phyloP scores from a whole-genome alignment of 2,888 invertebrate genomes.

The Drosophila recens region DNA sequence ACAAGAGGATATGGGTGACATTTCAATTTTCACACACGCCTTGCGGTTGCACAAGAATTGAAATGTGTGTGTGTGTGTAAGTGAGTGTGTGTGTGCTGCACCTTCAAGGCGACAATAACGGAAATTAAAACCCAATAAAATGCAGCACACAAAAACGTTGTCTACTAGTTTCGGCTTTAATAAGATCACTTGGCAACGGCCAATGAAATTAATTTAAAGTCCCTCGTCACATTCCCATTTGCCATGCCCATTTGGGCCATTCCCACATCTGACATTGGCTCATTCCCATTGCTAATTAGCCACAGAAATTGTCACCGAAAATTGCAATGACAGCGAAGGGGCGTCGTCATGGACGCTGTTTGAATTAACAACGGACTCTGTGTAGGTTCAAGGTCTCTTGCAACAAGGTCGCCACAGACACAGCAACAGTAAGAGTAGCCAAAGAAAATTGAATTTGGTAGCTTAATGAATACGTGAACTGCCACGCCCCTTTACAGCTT shows the following conservation, averaged over 20 bases:
- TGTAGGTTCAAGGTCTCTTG: constrained; percentile 61
- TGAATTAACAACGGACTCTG: constrained; percentile 21
- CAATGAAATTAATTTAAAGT: constrained; percentile 50
- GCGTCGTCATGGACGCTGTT: constrained; percentile 41
- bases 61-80: constrained; percentile 25
- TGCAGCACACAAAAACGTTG: constrained; percentile 30
- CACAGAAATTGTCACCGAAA: constrained; percentile 44
- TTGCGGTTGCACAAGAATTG: constrained; percentile 50
- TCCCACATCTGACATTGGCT: constrained; percentile 15
- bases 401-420: constrained; percentile 46
- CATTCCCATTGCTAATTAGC: constrained; percentile 51
- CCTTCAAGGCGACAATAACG: constrained; percentile 54
- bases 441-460: constrained; percentile 12
- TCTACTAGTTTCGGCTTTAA: constrained; percentile 37
- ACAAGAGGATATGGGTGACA: constrained; percentile 40
- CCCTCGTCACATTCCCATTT: constrained; percentile 24
- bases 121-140: constrained; percentile 76
- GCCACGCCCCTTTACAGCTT: constrained; percentile 4
- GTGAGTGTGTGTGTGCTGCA: constrained; percentile 19
- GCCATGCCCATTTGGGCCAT: constrained; percentile 16
- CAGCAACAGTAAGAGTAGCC: neutral
- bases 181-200: constrained; percentile 32
- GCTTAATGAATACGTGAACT: constrained; percentile 41
- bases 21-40: constrained; percentile 72
- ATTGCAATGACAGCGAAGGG: constrained; percentile 59